These are phyloP conservation scores for Aspiorhynchus laticeps DNA, from an alignment of 2,113 vertebrate species.

Conservation along the genomic window DNA sequence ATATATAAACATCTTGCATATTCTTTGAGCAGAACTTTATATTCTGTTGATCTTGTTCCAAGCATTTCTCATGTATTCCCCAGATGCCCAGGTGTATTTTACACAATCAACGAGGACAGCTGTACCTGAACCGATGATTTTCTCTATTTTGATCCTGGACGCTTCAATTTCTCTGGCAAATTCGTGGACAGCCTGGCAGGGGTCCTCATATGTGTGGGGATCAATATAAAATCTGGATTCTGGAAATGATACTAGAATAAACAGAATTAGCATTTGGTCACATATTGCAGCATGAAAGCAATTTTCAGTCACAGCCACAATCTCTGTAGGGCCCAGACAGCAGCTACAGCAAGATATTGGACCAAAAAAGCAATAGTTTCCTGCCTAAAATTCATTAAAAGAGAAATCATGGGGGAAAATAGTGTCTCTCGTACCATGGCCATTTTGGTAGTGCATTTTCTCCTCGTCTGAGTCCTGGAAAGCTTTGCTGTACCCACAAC, in stretches of 20 bases:
- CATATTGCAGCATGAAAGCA: constrained; percentile 67
- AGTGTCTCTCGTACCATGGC: constrained; percentile 83
- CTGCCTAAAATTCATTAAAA: constrained; percentile 55
- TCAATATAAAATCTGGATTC: constrained; percentile 91
- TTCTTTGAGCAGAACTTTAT: background rate
- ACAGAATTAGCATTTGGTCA: constrained; percentile 78
- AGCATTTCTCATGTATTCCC: background rate
- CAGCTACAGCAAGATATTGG: constrained; percentile 39
- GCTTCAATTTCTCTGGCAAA: constrained; percentile 96
- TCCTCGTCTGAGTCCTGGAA: constrained; percentile 97
- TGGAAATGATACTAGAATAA: constrained; percentile 87
- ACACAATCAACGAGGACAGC: background rate
- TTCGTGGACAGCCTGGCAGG: constrained; percentile 85
- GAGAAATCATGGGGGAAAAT: constrained; percentile 56
- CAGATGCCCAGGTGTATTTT: background rate
- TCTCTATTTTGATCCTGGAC: constrained; percentile 96
- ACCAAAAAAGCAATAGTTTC: constrained; percentile 29
- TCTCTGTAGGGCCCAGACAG: constrained; percentile 50
- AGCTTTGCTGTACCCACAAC: constrained; percentile 97
- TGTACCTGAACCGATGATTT: constrained; percentile 96
- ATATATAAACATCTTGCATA: background rate
- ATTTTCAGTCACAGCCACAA: constrained; percentile 70
- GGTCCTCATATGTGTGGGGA: constrained; percentile 93
- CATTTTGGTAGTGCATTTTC: constrained; percentile 97
- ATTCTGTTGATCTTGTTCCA: background rate